Base-by-base conservation (phyloP, 2,797 vertebrate genomes). In the Phoebastria nigripes region DNA sequence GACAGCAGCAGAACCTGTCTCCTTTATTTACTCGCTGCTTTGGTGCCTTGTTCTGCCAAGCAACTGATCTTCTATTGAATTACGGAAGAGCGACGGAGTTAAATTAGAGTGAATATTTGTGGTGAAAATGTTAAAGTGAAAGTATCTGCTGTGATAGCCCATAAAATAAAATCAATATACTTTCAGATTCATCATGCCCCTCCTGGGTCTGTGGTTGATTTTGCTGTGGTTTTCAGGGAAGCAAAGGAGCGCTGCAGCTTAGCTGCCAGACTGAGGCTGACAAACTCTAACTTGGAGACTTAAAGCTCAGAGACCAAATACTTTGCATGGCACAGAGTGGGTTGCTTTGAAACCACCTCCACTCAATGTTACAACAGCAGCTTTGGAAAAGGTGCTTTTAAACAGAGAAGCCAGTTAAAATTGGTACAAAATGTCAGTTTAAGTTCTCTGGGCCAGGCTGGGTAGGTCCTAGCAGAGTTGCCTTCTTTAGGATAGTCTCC, bases 51-150 rank as follows among this genome's bases (percentile, higher is more conserved):
- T 76, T 95, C 80, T 94, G 44, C 56, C 1, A 3, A 80, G 54
- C 73, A 61, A 83, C 61, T 91, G 90, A 82, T 61, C 82, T 67
- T 78, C 82, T 90, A n/a, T 59, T 84, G 89, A 97, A 96, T 88
- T 96, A 63, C 66, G 56, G 72, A 80, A 79, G 69, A 90, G 59
- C 88, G 84, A 73, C 9, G 24, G 67, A 83, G 59, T 49, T 93
- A 93, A 85, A 93, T 87, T 69, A 72, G 25, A 94, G 41, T n/a
- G 67, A 93, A 69, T 96, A 90, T 90, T 95, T 96, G 96, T 67
- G 85, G 61, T 61, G 22, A 69, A 93, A 95, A 79, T 52, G 47
- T 71, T 93, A 86, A 86, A 2, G 24, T 77, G 80, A 80, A 89
- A 89, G 63, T 41, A 55, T 83, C 69, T 94, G 58, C 51, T 89